These are phyloP conservation scores for Dicrurus megarhynchus DNA, from an alignment of 2,113 vertebrate genomes.

Conservation along the genomic window DNA sequence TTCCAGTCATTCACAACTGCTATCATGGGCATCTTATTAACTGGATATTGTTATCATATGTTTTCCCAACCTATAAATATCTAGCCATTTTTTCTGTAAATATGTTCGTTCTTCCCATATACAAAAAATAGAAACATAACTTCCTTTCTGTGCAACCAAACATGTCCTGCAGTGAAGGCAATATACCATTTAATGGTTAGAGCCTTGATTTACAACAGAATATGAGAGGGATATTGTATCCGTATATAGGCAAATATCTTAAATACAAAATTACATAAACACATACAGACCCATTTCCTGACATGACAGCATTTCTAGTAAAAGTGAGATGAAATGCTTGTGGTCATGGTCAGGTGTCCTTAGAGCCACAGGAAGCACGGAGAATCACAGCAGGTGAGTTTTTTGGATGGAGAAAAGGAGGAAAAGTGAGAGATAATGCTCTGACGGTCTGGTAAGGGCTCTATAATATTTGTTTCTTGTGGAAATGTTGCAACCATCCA, in stretches of 20 bases:
- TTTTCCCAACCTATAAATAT: not conserved
- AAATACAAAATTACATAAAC: not conserved
- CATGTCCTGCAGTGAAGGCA: not conserved
- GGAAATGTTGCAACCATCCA: not conserved
- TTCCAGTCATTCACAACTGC: not conserved
- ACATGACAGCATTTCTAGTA: not conserved
- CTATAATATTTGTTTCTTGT: not conserved
- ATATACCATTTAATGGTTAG: not conserved
- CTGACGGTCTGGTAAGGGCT: not conserved
- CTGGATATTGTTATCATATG: not conserved
- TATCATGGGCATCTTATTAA: not conserved
- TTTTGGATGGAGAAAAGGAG: not conserved
- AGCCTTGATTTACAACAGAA: not conserved
- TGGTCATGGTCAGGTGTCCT: not conserved
- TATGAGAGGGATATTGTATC: not conserved
- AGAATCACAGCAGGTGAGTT: not conserved
- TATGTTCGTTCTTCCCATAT: not conserved
- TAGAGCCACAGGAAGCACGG: not conserved
- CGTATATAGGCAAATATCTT: not conserved
- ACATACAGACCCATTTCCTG: not conserved
- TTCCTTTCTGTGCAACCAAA: not conserved
- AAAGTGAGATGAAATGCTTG: not conserved
- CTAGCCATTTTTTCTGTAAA: not conserved
- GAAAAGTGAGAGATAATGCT: not conserved
- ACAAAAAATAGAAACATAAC: not conserved